A percentile compares a stretch with the other conserved stretches of the same genome.
phyloP scores from a whole-genome alignment of 2,797 vertebrate genomes.

The Bovichtus diacanthus region DNA sequence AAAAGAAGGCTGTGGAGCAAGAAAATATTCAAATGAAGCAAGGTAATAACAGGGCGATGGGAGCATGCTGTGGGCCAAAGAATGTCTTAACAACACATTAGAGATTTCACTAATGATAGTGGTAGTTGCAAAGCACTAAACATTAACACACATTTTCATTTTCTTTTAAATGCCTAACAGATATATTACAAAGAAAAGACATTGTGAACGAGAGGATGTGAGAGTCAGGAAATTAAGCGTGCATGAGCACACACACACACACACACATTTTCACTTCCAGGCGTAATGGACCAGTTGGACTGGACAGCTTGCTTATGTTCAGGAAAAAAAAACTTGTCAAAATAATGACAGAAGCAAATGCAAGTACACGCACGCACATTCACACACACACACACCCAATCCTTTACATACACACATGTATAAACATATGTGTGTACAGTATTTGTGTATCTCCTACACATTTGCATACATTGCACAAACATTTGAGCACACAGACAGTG shows the following conservation, averaged over 20 bases:
- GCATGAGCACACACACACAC: constrained; percentile 65
- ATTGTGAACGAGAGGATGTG: constrained; percentile 36
- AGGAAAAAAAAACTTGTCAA: constrained; percentile 62
- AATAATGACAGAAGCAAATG: constrained; percentile 60
- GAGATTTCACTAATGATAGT: constrained; percentile 70
- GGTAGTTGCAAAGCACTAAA: constrained; percentile 64
- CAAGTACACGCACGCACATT: neutral
- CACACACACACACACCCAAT: constrained; percentile 3
- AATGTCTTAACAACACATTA: constrained; percentile 74
- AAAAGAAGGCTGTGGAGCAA: constrained; percentile 9
- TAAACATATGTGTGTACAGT: constrained; percentile 35
- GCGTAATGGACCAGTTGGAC: constrained; percentile 81
- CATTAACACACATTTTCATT: constrained; percentile 74
- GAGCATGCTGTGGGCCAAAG: constrained; percentile 54
- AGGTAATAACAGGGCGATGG: constrained; percentile 48
- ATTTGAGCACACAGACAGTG: constrained; percentile 39
- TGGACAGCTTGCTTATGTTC: constrained; percentile 82
- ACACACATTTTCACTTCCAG: constrained; percentile 61
- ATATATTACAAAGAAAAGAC: constrained; percentile 61
- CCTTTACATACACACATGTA: constrained; percentile 34
- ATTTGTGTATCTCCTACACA: constrained; percentile 23
- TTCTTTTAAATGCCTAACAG: constrained; percentile 66
- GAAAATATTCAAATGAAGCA: constrained; percentile 63
- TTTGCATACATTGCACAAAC: constrained; percentile 45
- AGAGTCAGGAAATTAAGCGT: constrained; percentile 71